These are phyloP conservation scores for Notolabrus celidotus DNA, from an alignment of 2,797 vertebrate species.

Conservation along the genomic window DNA sequence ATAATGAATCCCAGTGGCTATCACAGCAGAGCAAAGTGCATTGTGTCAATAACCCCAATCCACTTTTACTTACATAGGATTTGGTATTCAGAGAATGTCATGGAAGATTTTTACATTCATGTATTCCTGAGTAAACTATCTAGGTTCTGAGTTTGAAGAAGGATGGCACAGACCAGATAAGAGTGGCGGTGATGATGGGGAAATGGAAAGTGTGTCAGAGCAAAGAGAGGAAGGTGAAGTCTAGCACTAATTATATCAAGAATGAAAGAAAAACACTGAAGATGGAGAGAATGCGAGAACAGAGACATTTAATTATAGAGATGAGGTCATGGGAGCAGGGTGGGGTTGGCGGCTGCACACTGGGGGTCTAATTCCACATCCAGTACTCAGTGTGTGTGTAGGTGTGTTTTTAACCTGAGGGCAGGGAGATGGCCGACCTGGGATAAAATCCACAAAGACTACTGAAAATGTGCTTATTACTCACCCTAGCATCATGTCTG, in stretches of 20 bases:
- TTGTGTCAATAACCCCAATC: not conserved
- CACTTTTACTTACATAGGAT: not conserved
- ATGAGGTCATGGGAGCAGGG: slow-evolving; percentile 60
- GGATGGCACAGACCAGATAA: not conserved
- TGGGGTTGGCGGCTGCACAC: slow-evolving; percentile 54
- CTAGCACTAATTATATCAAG: slow-evolving; percentile 69
- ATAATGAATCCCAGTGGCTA: too few relatives aligned
- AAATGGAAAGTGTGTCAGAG: slow-evolving; percentile 45
- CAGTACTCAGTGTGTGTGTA: slow-evolving; percentile 18
- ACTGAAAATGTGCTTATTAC: slow-evolving; percentile 56
- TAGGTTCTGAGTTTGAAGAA: not conserved
- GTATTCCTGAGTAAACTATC: slow-evolving; percentile 1
- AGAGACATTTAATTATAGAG: slow-evolving; percentile 71
- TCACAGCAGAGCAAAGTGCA: too few relatives aligned
- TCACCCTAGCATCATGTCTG: slow-evolving; percentile 10
- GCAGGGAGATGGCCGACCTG: slow-evolving; percentile 25
- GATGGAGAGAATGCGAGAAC: slow-evolving; percentile 54
- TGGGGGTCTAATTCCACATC: slow-evolving; percentile 60
- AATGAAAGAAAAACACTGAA: slow-evolving; percentile 73
- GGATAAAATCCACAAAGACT: slow-evolving; percentile 40
- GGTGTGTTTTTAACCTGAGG: slow-evolving; percentile 51
- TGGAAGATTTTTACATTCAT: not conserved
- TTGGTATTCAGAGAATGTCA: not conserved
- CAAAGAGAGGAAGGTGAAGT: slow-evolving; percentile 46
- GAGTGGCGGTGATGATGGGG: slow-evolving; percentile 10